Evolutionary conservation across 2,797 vertebrate genomes (phyloP), one percentile per base, ranked within the genome.

Genomic region (Sus cebifrons): DNA sequence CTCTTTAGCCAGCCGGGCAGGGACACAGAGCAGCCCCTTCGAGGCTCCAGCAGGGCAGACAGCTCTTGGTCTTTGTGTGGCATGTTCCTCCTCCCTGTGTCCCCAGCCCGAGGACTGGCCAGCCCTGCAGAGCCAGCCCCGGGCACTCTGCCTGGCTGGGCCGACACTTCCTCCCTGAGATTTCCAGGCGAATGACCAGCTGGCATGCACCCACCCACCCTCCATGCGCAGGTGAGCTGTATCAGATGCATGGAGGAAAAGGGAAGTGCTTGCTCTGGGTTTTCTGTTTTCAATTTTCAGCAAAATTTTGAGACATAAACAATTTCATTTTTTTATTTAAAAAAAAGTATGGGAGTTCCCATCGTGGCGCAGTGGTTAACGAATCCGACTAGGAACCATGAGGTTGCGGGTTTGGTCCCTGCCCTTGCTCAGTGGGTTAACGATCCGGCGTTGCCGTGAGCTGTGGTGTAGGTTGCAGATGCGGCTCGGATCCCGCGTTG

Each of bases 241-340:
- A 40, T 86, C 52, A 65, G 58, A 94, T 12, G 7, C 68, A 36
- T 32, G 32, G 88, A 89, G 73, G 52, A 32, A 32, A 88, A 0
- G 15, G 74, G 25, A 89, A 89, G 64, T 29, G 27, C 71, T 89
- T 9, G 21, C 71, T 89, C 7, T 7, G 52, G 27, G 32, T 65
- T 92, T 82, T 60, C 86, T 71, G 44, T 91, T 89, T 94, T 52
- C 49, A 85, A 84, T 89, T 73, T 25, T 62, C 56, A 73, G 29
- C 10, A 0, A 56, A 84, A 65, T 89, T 73, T 89, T 91, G 20
- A 93, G 54, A 86, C 25, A 78, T 13, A 90, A 65, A 36, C 65
- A 27, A 40, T 75, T 75, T 68, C 20, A 36, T 77, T 83, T 94
- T 67, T 78, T 86, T 67, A 40, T 70, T 36, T 1, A 44, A 29